Evolutionary conservation across 1,140 invertebrate genomes (phyloP), one percentile per base, ranked within the genome.

Genomic region (Leucophenga varia): DNA sequence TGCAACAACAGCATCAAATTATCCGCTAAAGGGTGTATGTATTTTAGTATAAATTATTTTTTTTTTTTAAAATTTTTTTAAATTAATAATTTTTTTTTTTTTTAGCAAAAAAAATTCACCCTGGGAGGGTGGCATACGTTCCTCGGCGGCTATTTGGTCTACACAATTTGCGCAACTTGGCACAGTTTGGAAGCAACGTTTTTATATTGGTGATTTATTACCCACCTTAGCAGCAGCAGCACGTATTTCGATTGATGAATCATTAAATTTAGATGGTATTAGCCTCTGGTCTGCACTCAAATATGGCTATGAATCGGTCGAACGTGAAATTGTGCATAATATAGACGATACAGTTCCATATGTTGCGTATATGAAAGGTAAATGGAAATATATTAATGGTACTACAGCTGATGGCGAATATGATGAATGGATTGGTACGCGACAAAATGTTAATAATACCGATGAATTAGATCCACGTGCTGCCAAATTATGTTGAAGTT

Each of bases 101-200:
- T 43, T n/a, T 30, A 75, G 71, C 75, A 80, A 59, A 96, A 96
- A n/a, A 77, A 80, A 84, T 45, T 85, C 86, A n/a, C 79, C 88
- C 4, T 95, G 87, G 84, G 92, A 96, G 78, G 93, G 92, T n/a
- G 92, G 84, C 3, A 80, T 89, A 2, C 79, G 90, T 54, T 87
- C 85, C 1, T 81, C 83, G 1, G 88, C 88, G 0, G 84, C 90
- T 14, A 76, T 95, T 49, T 93, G 90, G 89, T 88, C 86, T 71
- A 84, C 85, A 1, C 65, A 79, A 59, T 80, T 76, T 54, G 59
- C 82, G 72, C 68, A 72, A 18, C 67, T 78, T 5, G 79, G 81
- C 59, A 76, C 85, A 61, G 81, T 91, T 3, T 87, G 84, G 50
- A 82, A 86, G 57, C 81, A 91, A 42, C 79, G 93, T 48, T 86